Base-by-base conservation (phyloP, 2,797 vertebrate genomes). In the Falco biarmicus region DNA sequence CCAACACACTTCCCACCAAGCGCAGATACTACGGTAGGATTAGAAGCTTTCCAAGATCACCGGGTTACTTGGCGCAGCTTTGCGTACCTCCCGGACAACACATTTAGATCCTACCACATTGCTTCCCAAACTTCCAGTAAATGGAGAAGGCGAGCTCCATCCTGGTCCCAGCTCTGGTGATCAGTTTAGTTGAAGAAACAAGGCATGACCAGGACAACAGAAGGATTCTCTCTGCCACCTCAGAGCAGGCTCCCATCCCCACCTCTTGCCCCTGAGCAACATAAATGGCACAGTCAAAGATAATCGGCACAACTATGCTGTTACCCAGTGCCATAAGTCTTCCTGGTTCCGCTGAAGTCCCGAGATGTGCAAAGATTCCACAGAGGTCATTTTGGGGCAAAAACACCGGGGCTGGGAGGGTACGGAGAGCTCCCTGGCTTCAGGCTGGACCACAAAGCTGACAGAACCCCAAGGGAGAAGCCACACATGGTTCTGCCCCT, bases 71-170 rank as follows among this genome's bases (percentile, higher is more conserved):
- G 24, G 15, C 43, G 31, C 48, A 41, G 19, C 34, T n/a, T 66
- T 2, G 1, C 1, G 3, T 48, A 13, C 25, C 21, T 61, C 41
- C 41, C 6, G 1, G 61, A 29, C 0, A 0, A 59, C 20, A 45
- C n/a, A 54, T 65, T 65, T 59, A 65, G 39, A 65, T 77, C 47
- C 41, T 66, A 41, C 31, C 22, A 25, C 5, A 1, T 16, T 37
- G 17, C 32, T 57, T 79, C 66, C 43, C 79, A 68, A 61, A 56
- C 5, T 61, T 54, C 21, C 53, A 70, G 31, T 41, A 41, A 73
- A 66, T 9, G n/a, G 11, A 70, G 21, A 29, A 73, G 53, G 54
- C 0, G 9, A 61, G 20, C 39, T 66, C 41, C 32, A 21, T 31
- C 17, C 28, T 25, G 20, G 29, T n/a, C 21, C 28, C 85, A 45